Conservation (phyloP, 2,888 invertebrate genomes). For the Chironomus riparius region DNA sequence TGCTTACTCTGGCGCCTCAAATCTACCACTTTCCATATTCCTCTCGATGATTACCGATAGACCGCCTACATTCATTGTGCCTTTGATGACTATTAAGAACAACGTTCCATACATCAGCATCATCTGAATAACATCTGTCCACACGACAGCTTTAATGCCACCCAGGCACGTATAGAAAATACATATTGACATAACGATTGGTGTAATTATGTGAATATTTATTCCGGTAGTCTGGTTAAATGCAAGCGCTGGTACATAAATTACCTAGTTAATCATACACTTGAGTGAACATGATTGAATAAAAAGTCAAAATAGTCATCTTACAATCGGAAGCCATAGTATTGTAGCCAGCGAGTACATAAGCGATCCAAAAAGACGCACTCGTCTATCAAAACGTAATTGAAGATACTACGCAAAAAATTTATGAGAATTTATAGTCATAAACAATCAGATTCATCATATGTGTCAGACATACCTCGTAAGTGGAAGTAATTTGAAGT, state of each 20-base stretch:
- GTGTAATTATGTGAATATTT: conserved; percentile 69
- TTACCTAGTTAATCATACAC: background rate
- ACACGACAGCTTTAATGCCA: conserved; percentile 45
- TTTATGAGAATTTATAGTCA: background rate
- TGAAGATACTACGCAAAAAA: conserved; percentile 52
- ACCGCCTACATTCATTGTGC: conserved; percentile 64
- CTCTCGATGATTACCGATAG: conserved; percentile 53
- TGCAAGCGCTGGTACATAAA: conserved; percentile 68
- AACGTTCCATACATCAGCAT: conserved; percentile 67
- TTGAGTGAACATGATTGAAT: background rate
- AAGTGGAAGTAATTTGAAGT: conserved; percentile 61
- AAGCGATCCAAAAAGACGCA: conserved; percentile 59
- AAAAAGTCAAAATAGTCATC: background rate
- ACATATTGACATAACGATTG: conserved; percentile 73
- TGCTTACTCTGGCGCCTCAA: conserved; percentile 59
- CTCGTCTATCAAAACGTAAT: conserved; percentile 57
- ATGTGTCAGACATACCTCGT: conserved; percentile 48
- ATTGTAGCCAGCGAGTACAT: conserved; percentile 56
- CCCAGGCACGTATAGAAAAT: conserved; percentile 61
- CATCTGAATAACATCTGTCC: conserved; percentile 74
- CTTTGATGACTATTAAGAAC: conserved; percentile 61
- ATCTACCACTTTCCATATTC: conserved; percentile 58
- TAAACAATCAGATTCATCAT: background rate
- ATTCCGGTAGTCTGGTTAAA: conserved; percentile 79
- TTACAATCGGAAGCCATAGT: conserved; percentile 31